Evolutionary conservation across 1,140 invertebrate species (phyloP), one percentile per base, ranked within the genome.

Genomic region (Leguminivora glycinivorella): DNA sequence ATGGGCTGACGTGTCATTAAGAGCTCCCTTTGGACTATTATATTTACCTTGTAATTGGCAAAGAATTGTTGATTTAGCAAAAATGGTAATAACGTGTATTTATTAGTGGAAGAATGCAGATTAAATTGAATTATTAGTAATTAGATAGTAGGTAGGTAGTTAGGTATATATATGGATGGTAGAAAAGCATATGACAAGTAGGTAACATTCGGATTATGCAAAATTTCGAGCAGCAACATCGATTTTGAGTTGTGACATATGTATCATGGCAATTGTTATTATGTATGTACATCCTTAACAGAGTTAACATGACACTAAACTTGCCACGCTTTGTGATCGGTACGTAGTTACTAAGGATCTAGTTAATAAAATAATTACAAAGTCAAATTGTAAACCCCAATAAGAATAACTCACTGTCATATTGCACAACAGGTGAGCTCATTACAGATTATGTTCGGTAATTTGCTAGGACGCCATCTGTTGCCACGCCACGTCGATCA

Each of bases 401-500:
- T 70, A 31, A 38, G 40, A 24, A 74, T 70, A 66, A 74, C 38
- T 73, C 72, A 70, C 73, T 68, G 76, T 78, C 73, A 72, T 68
- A 70, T 34, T 72, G 52, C 24, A 43, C 24, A 81, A 80, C 84
- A 86, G 84, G 83, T 86, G 84, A 84, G 82, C 69, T 74, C 71
- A 77, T 86, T 86, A 84, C 66, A 76, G 79, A 84, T 86, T 83
- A 83, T 78, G 74, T 77, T 81, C 80, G 83, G 73, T 80, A 77
- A 79, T 83, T 86, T 81, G 81, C 75, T 47, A 56, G 78, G 77
- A 72, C 84, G 78, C 83, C 84, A 84, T 86, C 84, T 86, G 84
- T 82, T 77, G 80, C 73, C 72, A 67, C 68, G 75, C 66, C 69
- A 75, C 75, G 76, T 73, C 73, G 81, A 85, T 83, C 73, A 75